Conservation (phyloP, 2,113 vertebrate species). For the Prinia subflava region DNA sequence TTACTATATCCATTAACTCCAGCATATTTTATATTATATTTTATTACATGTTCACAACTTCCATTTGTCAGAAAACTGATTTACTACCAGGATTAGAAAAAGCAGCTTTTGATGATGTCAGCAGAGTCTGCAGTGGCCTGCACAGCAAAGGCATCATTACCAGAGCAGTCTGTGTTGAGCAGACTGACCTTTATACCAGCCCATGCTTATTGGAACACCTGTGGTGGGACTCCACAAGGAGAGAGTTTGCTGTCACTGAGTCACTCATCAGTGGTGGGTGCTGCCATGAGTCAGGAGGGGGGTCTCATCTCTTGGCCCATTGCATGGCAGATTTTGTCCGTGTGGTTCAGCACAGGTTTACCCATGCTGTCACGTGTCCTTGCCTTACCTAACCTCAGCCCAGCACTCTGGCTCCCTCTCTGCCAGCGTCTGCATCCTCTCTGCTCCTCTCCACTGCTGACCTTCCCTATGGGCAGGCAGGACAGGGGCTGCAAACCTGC, state of each 20-base stretch:
- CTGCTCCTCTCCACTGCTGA: not conserved
- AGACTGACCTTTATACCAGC: not conserved
- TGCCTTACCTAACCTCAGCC: not conserved
- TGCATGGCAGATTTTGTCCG: fast-evolving
- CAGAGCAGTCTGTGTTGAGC: not conserved
- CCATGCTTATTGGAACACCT: not conserved
- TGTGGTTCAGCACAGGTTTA: fast-evolving
- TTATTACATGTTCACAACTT: not conserved
- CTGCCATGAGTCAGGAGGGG: fast-evolving
- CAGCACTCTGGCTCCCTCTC: not conserved
- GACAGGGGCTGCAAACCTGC: not conserved
- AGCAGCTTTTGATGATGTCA: not conserved
- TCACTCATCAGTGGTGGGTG: fast-evolving
- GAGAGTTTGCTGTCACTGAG: not conserved
- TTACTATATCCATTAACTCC: not conserved
- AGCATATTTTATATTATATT: not conserved
- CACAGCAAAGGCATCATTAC: not conserved
- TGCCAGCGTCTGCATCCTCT: not conserved
- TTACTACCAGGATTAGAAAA: not conserved
- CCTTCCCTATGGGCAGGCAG: fast-evolving
- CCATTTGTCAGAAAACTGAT: not conserved
- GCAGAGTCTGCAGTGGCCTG: not conserved
- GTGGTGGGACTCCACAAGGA: not conserved
- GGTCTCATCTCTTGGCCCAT: not conserved
- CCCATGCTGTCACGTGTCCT: not conserved